Base-by-base conservation (phyloP, 1,140 invertebrate species). In the Philaenus spumarius region DNA sequence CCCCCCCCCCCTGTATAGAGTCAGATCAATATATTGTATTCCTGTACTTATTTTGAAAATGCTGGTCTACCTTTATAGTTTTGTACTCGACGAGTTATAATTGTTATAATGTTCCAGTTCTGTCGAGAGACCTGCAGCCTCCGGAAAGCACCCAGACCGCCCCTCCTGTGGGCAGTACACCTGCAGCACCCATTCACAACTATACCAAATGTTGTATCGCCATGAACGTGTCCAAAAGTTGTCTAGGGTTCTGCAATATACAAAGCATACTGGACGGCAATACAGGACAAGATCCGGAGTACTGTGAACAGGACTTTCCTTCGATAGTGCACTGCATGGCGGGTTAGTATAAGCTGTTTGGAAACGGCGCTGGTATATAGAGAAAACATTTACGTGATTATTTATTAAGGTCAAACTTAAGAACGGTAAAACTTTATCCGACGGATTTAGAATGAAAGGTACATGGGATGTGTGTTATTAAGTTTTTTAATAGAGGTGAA, bases 201-300 rank as follows among this genome's bases (percentile, higher is more conserved):
- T 89, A 86, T 66, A 88, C 86, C 0, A 81, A 84, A 45, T 92
- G 89, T 68, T 92, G 89, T 64, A 64, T 82, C 2, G 69, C 73
- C 0, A 74, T 78, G 30, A 87, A 87, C 64, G 87, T 92, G 0
- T 80, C 80, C 1, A 66, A 73, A 1, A 69, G 75, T 35, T 92
- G 89, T 69, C 75, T 86, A 39, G 86, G 86, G 24, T 90, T 89
- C 67, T 92, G 88, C 72, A 87, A 83, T 63, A 82, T 92, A n/a
- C 82, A 88, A 66, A 87, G 84, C 60, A 89, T 90, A 47, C 68
- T 90, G 14, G 85, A 89, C 68, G 85, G 87, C 11, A 82, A 75
- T n/a, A 86, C 86, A 0, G 85, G 86, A 7, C 80, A 85, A 58
- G 85, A 89, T 69, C 85, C 87, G 1, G 85, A 87, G 66, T 77